These are phyloP conservation scores for Euura saliciscinereae DNA, from an alignment of 1,140 invertebrate species.

Conservation along the genomic window DNA sequence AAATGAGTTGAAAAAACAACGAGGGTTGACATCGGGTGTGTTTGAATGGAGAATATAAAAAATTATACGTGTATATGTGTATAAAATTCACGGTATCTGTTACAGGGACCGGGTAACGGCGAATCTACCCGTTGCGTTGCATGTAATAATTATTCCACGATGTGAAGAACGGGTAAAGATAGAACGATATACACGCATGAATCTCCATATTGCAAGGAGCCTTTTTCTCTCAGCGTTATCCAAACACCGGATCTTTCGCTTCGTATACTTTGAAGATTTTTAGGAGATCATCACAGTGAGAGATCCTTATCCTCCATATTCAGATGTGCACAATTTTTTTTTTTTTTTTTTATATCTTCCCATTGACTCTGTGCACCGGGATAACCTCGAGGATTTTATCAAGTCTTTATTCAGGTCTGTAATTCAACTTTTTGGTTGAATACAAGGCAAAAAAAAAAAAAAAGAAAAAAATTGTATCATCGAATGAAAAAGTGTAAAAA, in stretches of 20 bases:
- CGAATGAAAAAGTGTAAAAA: too few relatives aligned
- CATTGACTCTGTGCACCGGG: too few relatives aligned
- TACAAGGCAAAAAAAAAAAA: too few relatives aligned
- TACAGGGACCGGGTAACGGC: not conserved
- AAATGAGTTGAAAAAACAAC: slow-evolving; percentile 57
- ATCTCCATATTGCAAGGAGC: not conserved
- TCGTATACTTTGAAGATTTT: not conserved
- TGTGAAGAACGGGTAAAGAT: not conserved
- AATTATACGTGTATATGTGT: too few relatives aligned
- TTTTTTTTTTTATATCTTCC: not conserved
- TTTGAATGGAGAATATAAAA: too few relatives aligned
- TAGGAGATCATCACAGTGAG: not conserved
- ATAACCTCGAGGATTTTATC: too few relatives aligned
- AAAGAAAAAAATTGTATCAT: too few relatives aligned
- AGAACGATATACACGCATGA: not conserved
- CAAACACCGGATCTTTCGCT: not conserved
- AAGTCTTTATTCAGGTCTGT: too few relatives aligned
- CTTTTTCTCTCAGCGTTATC: not conserved
- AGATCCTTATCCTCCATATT: not conserved
- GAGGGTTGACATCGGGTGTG: slow-evolving; percentile 52
- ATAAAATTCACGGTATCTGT: not conserved
- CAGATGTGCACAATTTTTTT: too few relatives aligned
- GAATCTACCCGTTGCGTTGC: not conserved
- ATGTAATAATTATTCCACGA: not conserved
- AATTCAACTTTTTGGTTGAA: too few relatives aligned